phyloP scores from a whole-genome alignment of 2,797 vertebrate genomes.

The Dendrocincla tyrannina region DNA sequence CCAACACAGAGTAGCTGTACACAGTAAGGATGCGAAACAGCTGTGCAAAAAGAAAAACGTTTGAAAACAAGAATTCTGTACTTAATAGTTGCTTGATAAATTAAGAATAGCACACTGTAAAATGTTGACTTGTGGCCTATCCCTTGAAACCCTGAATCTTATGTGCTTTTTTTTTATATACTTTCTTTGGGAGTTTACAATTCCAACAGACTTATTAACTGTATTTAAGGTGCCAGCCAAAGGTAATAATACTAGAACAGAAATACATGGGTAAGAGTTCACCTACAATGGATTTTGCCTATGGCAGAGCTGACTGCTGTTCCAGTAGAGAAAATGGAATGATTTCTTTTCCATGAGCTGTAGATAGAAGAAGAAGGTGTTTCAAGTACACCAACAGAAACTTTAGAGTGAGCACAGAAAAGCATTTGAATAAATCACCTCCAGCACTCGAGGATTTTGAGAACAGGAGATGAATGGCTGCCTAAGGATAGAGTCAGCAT shows the following conservation, averaged over 20 bases:
- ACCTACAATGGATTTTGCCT: background rate
- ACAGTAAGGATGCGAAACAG: background rate
- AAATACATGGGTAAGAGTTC: background rate
- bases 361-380: background rate
- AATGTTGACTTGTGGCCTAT: background rate
- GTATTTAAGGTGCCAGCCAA: background rate
- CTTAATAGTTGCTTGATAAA: background rate
- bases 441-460: background rate
- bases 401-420: background rate
- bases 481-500: background rate
- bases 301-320: background rate
- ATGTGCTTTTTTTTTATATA: background rate
- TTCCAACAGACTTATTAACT: background rate
- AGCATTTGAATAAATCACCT: background rate
- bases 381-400: background rate
- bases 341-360: background rate
- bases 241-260: background rate
- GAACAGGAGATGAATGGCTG: background rate
- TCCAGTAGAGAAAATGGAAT: background rate
- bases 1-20: background rate
- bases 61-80: background rate
- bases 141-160: background rate
- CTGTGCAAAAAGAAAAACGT: background rate
- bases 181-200: background rate
- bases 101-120: background rate